These are phyloP conservation scores for Pocillopora damicornis DNA, from an alignment of 64 coral and sea anemone species.

Conservation along the genomic window DNA sequence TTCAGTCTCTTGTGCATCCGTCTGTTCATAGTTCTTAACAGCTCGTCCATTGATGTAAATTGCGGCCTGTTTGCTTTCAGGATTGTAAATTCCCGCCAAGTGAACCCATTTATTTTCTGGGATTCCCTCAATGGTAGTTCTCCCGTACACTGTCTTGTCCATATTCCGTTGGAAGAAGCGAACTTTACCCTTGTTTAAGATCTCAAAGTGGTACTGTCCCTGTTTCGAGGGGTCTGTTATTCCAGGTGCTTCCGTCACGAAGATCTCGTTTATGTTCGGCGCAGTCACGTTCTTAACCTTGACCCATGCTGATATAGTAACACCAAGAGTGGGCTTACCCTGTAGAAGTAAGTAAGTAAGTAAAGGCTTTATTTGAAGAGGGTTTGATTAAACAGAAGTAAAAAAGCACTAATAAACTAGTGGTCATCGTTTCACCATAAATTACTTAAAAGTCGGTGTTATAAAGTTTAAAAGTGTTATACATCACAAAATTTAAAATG, in stretches of 20 bases:
- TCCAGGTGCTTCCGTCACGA: slow-evolving; percentile 51
- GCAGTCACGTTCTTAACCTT: slow-evolving; percentile 68
- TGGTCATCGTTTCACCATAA: too few relatives aligned
- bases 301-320: slow-evolving; percentile 87
- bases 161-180: slow-evolving; percentile 89
- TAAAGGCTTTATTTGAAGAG: too few relatives aligned
- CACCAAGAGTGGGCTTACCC: slow-evolving; percentile 78
- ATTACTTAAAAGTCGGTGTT: too few relatives aligned
- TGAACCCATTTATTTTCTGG: slow-evolving; percentile 73
- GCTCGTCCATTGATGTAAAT: slow-evolving; percentile 76
- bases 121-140: slow-evolving; percentile 67
- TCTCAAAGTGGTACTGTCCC: slow-evolving; percentile 89
- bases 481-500: too few relatives aligned
- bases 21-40: slow-evolving; percentile 67
- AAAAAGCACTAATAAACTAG: too few relatives aligned
- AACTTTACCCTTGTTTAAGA: slow-evolving; percentile 74
- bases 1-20: slow-evolving; percentile 71
- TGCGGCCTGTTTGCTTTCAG: slow-evolving; percentile 53
- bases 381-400: too few relatives aligned
- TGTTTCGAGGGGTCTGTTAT: slow-evolving; percentile 19
- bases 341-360: background rate
- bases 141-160: slow-evolving; percentile 79
- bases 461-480: too few relatives aligned
- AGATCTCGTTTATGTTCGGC: slow-evolving; percentile 72
- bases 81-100: slow-evolving; percentile 75